Base-by-base conservation (phyloP, 2,113 vertebrate genomes). In the Dendropsophus ebraccatus region DNA sequence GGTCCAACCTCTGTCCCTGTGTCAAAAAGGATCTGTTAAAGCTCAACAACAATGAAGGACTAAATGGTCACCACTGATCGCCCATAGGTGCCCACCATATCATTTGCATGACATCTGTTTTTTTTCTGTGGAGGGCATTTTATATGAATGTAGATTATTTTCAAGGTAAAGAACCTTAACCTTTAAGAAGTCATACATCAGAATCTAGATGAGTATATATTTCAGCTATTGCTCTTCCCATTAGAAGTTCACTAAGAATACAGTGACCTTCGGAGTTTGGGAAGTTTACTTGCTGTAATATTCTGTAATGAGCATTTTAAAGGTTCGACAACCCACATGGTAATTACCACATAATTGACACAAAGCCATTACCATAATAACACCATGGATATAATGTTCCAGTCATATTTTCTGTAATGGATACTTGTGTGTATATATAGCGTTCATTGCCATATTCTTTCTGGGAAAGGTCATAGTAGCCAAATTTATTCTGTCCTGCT, bases 321-420 rank as follows among this genome's bases (percentile, higher is more conserved):
- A 78, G 76, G 76, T 78, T 56, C 52, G 32, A 21, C 52, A 35
- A 23, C 50, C 76, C 50, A 78, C 52, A 78, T 78, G 30, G 28
- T 78, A 78, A 78, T 37, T 32, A 56, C 32, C 52, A 32, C 16
- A 58, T 35, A 78, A 78, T 78, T 56, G 32, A 58, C 50, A 78
- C 76, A 74, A 5, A 78, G 74, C 30, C 52, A 58, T 78, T 78
- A 56, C 76, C 76, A 78, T 35, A 37, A 78, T 78, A 37, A 58
- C 23, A 77, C 49, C 30, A 52, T 9, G 23, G 49, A 54, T 52
- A 35, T 37, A 78, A 56, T 23, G 52, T 58, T 78, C 76, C 19
- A 35, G 4, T 32, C n/a, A 30, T 77, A 52, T 77, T 21, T 77
- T 32, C 25, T 52, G 49, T 77, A 77, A 50, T 76, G 30, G 23